Percentiles rank a stretch among this genome's conserved stretches.
These are phyloP conservation scores for Hydrotaea cyrtoneurina DNA, from an alignment of 2,888 invertebrate species.

Conservation along the genomic window DNA sequence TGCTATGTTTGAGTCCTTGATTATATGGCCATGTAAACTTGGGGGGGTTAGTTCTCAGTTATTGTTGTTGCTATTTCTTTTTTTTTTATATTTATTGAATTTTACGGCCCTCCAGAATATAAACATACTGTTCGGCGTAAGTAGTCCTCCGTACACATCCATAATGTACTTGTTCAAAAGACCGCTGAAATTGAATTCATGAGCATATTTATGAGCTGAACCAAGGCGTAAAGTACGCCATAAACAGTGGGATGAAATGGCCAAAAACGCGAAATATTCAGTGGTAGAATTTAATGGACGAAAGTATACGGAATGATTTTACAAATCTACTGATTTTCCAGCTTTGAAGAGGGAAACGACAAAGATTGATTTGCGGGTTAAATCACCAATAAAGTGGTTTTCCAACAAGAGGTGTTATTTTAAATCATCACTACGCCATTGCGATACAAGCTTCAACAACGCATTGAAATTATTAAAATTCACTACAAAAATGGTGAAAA, in stretches of 20 bases:
- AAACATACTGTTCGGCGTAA: conserved; percentile 27
- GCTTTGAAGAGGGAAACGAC: too few species aligned
- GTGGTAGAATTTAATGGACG: background rate
- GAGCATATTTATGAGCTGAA: conserved; percentile 58
- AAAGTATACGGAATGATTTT: too few species aligned
- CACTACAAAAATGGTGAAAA: too few species aligned
- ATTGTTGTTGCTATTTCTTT: conserved; percentile 56
- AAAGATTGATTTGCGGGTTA: too few species aligned
- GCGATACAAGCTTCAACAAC: too few species aligned
- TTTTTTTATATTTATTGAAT: conserved; percentile 62
- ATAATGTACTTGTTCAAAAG: conserved; percentile 58
- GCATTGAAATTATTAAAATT: too few species aligned
- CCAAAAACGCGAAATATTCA: conserved; percentile 21
- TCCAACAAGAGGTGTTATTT: too few species aligned
- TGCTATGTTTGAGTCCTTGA: background rate
- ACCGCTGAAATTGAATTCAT: conserved; percentile 60
- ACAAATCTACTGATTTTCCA: too few species aligned
- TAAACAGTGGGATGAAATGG: conserved; percentile 22
- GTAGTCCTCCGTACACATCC: background rate
- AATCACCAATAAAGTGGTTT: too few species aligned
- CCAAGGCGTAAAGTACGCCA: conserved; percentile 60
- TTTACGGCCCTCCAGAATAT: conserved; percentile 58
- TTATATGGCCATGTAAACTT: conserved; percentile 13
- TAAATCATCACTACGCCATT: too few species aligned
- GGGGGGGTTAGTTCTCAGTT: conserved; percentile 22